Percentiles rank a stretch among this genome's conserved stretches.
These are phyloP conservation scores for Chymomyza amoena DNA, from an alignment of 2,888 invertebrate species.

Conservation along the genomic window DNA sequence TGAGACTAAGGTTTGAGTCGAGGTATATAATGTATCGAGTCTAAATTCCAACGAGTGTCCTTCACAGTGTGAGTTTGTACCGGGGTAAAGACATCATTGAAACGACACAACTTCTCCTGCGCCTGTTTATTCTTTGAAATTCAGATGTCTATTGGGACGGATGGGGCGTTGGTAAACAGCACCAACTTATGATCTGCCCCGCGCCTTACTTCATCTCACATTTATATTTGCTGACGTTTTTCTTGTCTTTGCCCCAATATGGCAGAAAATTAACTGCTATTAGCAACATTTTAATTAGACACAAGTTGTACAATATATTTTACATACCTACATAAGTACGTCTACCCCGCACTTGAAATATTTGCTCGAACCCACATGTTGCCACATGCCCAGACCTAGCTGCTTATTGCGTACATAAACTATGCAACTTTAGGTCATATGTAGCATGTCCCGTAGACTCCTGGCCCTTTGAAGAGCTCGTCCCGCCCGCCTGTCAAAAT, in stretches of 20 bases:
- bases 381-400: constrained; percentile 38
- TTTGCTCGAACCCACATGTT: constrained; percentile 54
- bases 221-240: not conserved
- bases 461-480: not conserved
- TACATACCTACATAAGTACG: constrained; percentile 38
- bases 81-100: too few species aligned
- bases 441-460: not conserved
- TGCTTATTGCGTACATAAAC: constrained; percentile 39
- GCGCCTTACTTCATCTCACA: too few species aligned
- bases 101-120: too few species aligned
- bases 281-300: constrained; percentile 67
- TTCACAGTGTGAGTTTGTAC: too few species aligned
- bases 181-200: too few species aligned
- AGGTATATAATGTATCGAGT: too few species aligned
- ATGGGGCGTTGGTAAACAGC: too few species aligned
- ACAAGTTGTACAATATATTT: constrained; percentile 43
- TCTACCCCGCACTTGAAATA: not conserved
- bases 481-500: constrained; percentile 51
- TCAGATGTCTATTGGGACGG: too few species aligned
- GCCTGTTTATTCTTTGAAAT: too few species aligned
- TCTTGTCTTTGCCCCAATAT: constrained; percentile 38
- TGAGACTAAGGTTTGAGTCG: too few species aligned
- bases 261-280: constrained; percentile 63
- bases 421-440: constrained; percentile 57
- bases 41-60: too few species aligned